Base-by-base conservation (phyloP, 2,113 vertebrate species). In the Ochotona princeps region DNA sequence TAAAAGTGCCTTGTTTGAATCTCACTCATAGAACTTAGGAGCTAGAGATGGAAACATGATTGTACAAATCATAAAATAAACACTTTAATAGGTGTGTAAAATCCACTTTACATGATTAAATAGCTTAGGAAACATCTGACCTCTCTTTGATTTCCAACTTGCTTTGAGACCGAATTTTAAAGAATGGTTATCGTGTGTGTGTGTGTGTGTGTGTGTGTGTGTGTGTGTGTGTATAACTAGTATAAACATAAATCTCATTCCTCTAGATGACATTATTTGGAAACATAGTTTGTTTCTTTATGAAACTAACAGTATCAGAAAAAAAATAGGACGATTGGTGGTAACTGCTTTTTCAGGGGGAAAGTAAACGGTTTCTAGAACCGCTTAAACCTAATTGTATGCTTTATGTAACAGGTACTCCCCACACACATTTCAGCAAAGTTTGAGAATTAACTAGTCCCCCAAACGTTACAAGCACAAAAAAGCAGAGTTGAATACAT, bases 81-180 rank as follows among this genome's bases (percentile, higher is more conserved):
- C 1, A 66, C n/a, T 30, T 65, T 75, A 94, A 89, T 47, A 60
- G 26, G 85, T 32, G 10, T 82, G 47, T 91, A 86, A 67, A 93
- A 95, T 63, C 8, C 51, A 79, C 54, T 60, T 72, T 35, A 5
- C 51, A 14, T 72, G 67, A 87, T 66, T 70, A 30, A 91, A 80
- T 8, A 83, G 44, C 6, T 83, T 17, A 66, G 11, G n/a, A 87
- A 90, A 80, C 12, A 89, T 75, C 74, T 78, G 4, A 17, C 21
- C 61, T 95, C n/a, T 63, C 38, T 80, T 28, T 79, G 47, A 70
- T 54, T 84, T 84, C 81, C n/a, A 17, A 78, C 32, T 86, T 95
- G 69, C 30, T 92, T 93, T 90, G 54, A 86, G 65, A 80, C 76
- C 66, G 87, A 76, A 2, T 83, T 92, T 83, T 63, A 17, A 79